A percentile compares a stretch with the other conserved stretches of the same genome.
These are phyloP conservation scores for Seriola rivoliana DNA, from an alignment of 2,113 vertebrate genomes.

Conservation along the genomic window DNA sequence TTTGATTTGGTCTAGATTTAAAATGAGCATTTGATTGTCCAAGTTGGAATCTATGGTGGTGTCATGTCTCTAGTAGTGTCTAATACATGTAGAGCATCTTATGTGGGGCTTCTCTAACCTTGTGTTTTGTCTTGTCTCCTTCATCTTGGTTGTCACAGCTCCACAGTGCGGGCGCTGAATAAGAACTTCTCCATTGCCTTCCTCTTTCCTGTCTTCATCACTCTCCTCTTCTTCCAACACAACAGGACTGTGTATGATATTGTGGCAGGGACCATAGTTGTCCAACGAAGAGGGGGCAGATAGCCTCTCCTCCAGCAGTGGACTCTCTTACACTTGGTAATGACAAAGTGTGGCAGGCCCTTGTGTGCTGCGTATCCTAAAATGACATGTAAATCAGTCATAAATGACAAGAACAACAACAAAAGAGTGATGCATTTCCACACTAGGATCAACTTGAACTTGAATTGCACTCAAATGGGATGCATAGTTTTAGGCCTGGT, in stretches of 20 bases:
- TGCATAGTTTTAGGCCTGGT: background rate
- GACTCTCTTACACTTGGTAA: background rate
- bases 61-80: background rate
- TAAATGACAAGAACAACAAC: background rate
- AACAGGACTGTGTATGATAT: conserved; percentile 98
- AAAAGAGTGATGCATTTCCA: background rate
- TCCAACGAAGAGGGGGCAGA: conserved; percentile 90
- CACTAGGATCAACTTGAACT: conserved; percentile 6
- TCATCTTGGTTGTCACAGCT: conserved; percentile 81
- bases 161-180: conserved; percentile 93
- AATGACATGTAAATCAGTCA: background rate
- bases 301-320: conserved; percentile 73
- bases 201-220: conserved; percentile 96
- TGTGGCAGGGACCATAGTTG: conserved; percentile 96
- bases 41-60: background rate
- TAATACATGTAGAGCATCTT: background rate
- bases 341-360: background rate
- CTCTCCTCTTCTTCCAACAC: conserved; percentile 96
- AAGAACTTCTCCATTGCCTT: conserved; percentile 99
- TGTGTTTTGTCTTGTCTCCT: background rate
- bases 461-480: conserved; percentile 23
- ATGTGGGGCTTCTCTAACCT: background rate
- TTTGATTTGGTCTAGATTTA: background rate
- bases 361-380: background rate
- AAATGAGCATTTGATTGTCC: background rate